Base-by-base conservation (phyloP, 2,113 vertebrate species). In the Probosciger aterrimus region DNA sequence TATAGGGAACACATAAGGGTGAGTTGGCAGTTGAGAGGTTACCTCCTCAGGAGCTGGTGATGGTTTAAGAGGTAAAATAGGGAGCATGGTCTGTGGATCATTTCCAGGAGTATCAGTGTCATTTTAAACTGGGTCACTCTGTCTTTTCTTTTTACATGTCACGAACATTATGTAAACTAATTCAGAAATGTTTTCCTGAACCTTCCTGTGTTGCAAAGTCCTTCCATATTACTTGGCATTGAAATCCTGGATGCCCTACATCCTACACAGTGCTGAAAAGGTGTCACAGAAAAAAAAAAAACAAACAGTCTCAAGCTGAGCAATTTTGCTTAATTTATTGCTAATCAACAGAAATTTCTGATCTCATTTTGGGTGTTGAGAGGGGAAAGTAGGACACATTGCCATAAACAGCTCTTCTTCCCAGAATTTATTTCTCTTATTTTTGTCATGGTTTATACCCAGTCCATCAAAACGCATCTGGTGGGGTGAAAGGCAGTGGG, bases 401-500 rank as follows among this genome's bases (percentile, higher is more conserved):
- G 19, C 50, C 37, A 35, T 84, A 78, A 89, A 67, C 28, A 87
- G 41, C 18, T 90, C 3, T 63, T 78, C 70, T 94, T 79, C 14
- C 37, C 1, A 7, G 47, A 47, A 63, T 82, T 30, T 64, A 20
- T 82, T 64, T 86, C 35, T 22, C 10, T 79, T 6, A 12, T 55
- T 93, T 82, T 76, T 82, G 9, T 60, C 2, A 1, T 35, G 8
- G 11, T 71, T 86, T 82, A 49, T 76, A 60, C 7, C 5, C n/a
- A 33, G 30, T 60, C 35, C 15, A 33, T 60, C 30, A 88, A 39
- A 88, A n/a, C 30, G n/a, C 28, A 68, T 87, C 30, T 68, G 43
- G 17, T 30, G 27, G 9, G 19, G 16, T 30, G 23, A 41, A 31
- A 57, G n/a, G 30, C 35, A 78, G 15, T 0, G 0, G 27, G 20